Evolutionary conservation across 2,888 invertebrate genomes (phyloP), one percentile per base, ranked within the genome.

Genomic region (Slavum lentiscoides): DNA sequence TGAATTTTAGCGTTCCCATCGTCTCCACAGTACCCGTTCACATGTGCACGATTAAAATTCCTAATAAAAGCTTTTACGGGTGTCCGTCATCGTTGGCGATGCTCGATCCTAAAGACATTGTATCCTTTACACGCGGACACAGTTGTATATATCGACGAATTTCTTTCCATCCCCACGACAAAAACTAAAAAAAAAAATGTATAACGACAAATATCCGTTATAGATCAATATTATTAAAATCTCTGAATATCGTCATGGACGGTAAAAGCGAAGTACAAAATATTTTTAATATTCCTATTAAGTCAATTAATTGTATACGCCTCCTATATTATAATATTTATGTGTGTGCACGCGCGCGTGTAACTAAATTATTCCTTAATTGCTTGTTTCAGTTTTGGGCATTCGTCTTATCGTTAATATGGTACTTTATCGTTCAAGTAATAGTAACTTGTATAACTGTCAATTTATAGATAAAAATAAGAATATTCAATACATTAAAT

Each of bases 51-150:
- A 13, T 61, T 43, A 9, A 43, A 61, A 43, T 43, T 1, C 21
- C 43, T 49, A 49, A 6, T 7, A 61, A 11, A 43, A 23, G 11
- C 0, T 19, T 23, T 9, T 21, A 4, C 43, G 43, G 39, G 21
- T 5, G 9, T 61, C 43, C 49, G 21, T 15, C 61, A 17, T 11
- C 15, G 19, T 39, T 43, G 2, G 3, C 17, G 23, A 43, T n/a
- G 17, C 8, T 59, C 15, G 19, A 19, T 2, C 15, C 2, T 5
- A 61, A 21, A 19, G 49, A 61, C 61, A 1, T 43, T 5, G 72
- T 72, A 73, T 73, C 73, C 73, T 73, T 73, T 61, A 73, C 61
- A n/a, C n/a, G n/a, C n/a, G n/a, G 21, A 3, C 19, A 69, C 7
- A 15, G 21, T 21, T 6, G 53, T 53, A n/a, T n/a, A 55, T 55